Evolutionary conservation across 2,113 vertebrate species (phyloP).

Genomic region (Pelobates fuscus): DNA sequence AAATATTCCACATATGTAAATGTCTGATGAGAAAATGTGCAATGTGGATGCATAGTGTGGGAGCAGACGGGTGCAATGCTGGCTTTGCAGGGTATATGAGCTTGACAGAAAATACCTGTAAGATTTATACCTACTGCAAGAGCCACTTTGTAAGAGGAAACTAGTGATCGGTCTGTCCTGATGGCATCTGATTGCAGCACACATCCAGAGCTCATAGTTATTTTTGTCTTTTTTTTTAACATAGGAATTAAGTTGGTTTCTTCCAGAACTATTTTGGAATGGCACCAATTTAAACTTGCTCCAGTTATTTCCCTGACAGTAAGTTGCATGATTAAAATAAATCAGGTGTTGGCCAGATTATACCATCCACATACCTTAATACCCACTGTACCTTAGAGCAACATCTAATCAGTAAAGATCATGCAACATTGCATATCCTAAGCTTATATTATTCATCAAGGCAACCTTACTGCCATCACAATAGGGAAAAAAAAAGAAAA

Average conservation of each 20-base stretch:
- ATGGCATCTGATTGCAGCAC: conserved; percentile 23
- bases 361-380: conserved; percentile 37
- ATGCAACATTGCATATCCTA: too few species aligned
- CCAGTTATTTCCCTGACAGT: conserved; percentile 20
- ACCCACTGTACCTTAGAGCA: background rate
- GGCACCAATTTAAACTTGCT: conserved; percentile 63
- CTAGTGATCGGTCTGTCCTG: conserved; percentile 15
- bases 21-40: conserved; percentile 41
- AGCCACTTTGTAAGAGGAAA: conserved; percentile 28
- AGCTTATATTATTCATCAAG: too few species aligned
- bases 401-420: conserved; percentile 11
- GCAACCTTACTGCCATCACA: too few species aligned
- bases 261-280: too few species aligned
- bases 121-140: conserved; percentile 46
- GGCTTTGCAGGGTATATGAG: too few species aligned
- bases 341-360: conserved; percentile 39
- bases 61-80: background rate
- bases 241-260: conserved; percentile 29
- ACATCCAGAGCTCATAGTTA: conserved; percentile 5
- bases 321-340: background rate
- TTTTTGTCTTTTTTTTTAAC: too few species aligned
- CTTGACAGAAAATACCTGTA: conserved; percentile 36
- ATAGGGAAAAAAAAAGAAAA: too few species aligned
- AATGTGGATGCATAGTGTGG: conserved; percentile 8
- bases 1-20: conserved; percentile 56